Percentiles rank a stretch among this genome's conserved stretches.
Conservation (phyloP, 1,140 invertebrate species). For the Eriocheir sinensis region DNA sequence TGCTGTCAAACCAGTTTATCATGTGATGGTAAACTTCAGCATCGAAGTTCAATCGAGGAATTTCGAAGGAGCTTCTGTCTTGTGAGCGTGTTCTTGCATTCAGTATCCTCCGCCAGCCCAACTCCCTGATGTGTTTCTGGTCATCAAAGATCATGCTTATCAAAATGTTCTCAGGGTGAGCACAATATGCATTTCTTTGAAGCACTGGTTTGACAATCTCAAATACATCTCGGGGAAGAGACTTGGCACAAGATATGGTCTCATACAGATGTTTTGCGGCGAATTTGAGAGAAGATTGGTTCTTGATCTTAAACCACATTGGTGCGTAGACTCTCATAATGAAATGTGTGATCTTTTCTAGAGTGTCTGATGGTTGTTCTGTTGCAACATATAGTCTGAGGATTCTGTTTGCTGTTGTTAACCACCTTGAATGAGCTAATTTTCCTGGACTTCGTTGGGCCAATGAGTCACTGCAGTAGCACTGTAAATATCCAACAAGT, state of each 20-base stretch:
- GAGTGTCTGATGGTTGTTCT: conserved; percentile 53
- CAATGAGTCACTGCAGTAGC: conserved; percentile 51
- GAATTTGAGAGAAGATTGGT: neutral
- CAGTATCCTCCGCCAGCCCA: neutral
- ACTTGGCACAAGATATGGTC: neutral
- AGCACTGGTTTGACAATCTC: conserved; percentile 40
- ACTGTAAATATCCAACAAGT: conserved; percentile 60
- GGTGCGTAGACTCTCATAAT: conserved; percentile 48
- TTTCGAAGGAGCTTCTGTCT: neutral
- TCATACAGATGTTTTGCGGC: conserved; percentile 35
- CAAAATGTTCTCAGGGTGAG: conserved; percentile 28
- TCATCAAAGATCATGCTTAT: neutral
- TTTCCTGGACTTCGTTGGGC: conserved; percentile 52
- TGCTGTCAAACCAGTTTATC: neutral
- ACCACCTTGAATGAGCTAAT: conserved; percentile 58
- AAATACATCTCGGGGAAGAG: neutral
- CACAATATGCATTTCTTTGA: conserved; percentile 23
- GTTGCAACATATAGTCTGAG: conserved; percentile 42
- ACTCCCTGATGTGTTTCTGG: neutral
- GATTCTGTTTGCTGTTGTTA: conserved; percentile 46
- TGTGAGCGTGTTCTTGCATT: neutral
- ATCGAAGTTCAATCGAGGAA: neutral
- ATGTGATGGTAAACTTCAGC: neutral
- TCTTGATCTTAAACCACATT: conserved; percentile 37
- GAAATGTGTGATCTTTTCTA: conserved; percentile 57